These are phyloP conservation scores for Delichon dasypus DNA, from an alignment of 2,797 vertebrate species.

Conservation along the genomic window DNA sequence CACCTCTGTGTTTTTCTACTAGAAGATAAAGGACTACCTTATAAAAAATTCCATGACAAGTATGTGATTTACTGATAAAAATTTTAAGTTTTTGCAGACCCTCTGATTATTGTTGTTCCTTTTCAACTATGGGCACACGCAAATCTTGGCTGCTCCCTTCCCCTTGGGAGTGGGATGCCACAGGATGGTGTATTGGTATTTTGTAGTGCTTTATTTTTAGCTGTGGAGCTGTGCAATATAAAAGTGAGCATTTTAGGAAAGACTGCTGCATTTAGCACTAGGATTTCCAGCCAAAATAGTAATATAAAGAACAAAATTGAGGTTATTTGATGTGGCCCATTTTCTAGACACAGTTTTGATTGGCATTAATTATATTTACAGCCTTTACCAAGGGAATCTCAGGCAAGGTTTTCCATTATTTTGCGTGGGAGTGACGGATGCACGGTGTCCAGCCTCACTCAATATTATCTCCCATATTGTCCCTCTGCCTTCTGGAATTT, in stretches of 20 bases:
- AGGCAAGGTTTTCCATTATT: background rate
- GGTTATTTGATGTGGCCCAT: background rate
- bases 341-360: background rate
- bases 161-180: rapidly evolving
- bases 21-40: background rate
- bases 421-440: background rate
- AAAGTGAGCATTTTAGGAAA: background rate
- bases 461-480: background rate
- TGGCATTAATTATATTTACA: background rate
- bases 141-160: background rate
- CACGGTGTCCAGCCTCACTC: background rate
- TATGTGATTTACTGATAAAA: background rate
- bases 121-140: rapidly evolving
- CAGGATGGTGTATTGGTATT: background rate
- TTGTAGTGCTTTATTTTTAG: background rate
- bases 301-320: background rate
- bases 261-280: background rate
- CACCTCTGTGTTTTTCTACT: background rate
- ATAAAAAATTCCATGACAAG: background rate
- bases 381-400: background rate
- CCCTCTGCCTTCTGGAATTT: background rate
- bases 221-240: background rate
- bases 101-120: background rate
- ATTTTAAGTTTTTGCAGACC: background rate
- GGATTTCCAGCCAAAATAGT: background rate